Evolutionary conservation across 2,113 vertebrate species (phyloP).

Genomic region (Oryzias curvinotus): DNA sequence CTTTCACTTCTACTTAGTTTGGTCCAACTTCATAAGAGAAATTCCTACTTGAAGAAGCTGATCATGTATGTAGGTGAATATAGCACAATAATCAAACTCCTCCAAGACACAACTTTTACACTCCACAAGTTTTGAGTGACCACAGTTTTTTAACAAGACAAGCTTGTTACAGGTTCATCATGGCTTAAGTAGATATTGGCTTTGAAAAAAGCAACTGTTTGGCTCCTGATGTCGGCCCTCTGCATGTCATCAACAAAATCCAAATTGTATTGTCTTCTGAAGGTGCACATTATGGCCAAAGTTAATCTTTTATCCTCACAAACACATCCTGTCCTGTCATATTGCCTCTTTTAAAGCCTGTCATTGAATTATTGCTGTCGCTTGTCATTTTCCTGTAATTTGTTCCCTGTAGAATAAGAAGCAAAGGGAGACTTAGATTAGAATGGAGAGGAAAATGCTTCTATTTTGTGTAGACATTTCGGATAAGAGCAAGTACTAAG

Average conservation of each 20-base stretch:
- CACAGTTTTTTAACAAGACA: slow-evolving; percentile 30
- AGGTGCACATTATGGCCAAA: slow-evolving; percentile 56
- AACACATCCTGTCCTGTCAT: slow-evolving; percentile 57
- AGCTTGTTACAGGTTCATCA: slow-evolving; percentile 33
- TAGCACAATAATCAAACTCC: no score
- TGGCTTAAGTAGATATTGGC: slow-evolving; percentile 42
- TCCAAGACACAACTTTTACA: slow-evolving; percentile 7
- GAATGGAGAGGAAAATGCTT: slow-evolving; percentile 55
- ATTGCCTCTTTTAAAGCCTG: slow-evolving; percentile 68
- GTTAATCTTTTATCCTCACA: slow-evolving; percentile 50
- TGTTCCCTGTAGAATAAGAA: slow-evolving; percentile 74
- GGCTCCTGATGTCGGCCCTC: slow-evolving; percentile 28
- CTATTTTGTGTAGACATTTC: slow-evolving; percentile 62
- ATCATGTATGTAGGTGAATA: no score
- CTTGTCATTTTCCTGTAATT: slow-evolving; percentile 76
- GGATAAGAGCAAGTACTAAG: slow-evolving; percentile 16
- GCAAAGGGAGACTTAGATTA: slow-evolving; percentile 47
- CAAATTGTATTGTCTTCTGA: slow-evolving; percentile 62
- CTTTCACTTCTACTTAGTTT: slow-evolving; percentile 64
- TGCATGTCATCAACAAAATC: slow-evolving; percentile 52
- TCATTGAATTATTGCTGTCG: slow-evolving; percentile 62
- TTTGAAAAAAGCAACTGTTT: slow-evolving; percentile 45
- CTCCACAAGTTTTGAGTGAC: slow-evolving; percentile 27
- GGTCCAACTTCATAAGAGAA: slow-evolving; percentile 55
- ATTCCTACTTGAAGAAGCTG: no score